These are phyloP conservation scores for Zaprionus taronus DNA, from an alignment of 1,140 invertebrate species.

Conservation along the genomic window DNA sequence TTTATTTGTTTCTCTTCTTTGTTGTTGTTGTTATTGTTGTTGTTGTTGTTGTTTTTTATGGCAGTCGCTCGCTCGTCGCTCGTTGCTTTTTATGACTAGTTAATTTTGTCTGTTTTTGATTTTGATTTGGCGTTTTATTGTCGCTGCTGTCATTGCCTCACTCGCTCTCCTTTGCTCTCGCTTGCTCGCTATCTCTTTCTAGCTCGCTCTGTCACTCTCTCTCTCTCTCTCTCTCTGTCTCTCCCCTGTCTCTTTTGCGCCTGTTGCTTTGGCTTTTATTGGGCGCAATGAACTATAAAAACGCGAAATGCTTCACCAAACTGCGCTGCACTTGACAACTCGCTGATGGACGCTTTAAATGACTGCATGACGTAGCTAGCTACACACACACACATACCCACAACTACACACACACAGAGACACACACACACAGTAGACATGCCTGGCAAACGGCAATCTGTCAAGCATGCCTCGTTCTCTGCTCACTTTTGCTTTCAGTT, in stretches of 20 bases:
- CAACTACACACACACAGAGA: not conserved
- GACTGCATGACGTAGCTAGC: slow-evolving; percentile 46
- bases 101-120: slow-evolving; percentile 77
- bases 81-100: slow-evolving; percentile 70
- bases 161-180: not conserved
- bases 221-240: not conserved
- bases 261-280: slow-evolving; percentile 40
- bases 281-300: slow-evolving; percentile 77
- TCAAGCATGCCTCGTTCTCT: slow-evolving; percentile 43
- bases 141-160: slow-evolving; percentile 39
- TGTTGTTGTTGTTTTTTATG: slow-evolving; percentile 29
- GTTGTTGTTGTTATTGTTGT: slow-evolving; percentile 1
- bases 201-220: not conserved
- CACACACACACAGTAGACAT: not conserved
- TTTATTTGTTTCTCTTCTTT: not conserved
- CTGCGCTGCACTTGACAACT: slow-evolving; percentile 71
- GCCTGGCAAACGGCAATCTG: slow-evolving; percentile 54
- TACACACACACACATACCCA: slow-evolving; percentile 18
- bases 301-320: slow-evolving; percentile 56
- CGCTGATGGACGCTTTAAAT: slow-evolving; percentile 47
- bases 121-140: slow-evolving; percentile 71
- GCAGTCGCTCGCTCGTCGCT: slow-evolving; percentile 18
- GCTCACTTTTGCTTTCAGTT: slow-evolving; percentile 73
- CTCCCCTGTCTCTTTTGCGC: not conserved
- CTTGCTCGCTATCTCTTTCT: not conserved